Evolutionary conservation across 1,140 invertebrate genomes (phyloP).

Genomic region (Ectropis grisescens): DNA sequence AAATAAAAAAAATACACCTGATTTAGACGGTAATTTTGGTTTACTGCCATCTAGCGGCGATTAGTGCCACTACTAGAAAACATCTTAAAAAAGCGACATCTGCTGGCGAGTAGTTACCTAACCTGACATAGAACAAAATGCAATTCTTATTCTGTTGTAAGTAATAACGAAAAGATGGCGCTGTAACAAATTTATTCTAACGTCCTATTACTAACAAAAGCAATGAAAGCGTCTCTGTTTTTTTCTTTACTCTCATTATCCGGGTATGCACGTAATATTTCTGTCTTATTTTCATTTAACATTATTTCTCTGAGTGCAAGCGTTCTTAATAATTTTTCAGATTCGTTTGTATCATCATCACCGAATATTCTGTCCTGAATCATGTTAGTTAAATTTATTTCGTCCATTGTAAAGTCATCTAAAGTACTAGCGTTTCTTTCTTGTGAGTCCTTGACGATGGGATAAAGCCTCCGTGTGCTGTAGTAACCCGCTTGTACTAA

Average conservation of each 20-base stretch:
- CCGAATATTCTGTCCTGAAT: constrained; percentile 21
- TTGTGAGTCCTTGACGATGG: background rate
- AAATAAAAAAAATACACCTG: too few species aligned
- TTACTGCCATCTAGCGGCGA: too few species aligned
- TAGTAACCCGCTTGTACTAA: constrained; percentile 32
- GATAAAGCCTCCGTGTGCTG: constrained; percentile 16
- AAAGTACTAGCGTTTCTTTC: constrained; percentile 12
- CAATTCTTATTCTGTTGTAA: background rate
- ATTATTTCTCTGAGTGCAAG: constrained; percentile 39
- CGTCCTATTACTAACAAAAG: background rate
- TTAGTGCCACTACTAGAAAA: too few species aligned
- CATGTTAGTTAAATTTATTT: constrained; percentile 29
- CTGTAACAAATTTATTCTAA: constrained; percentile 1
- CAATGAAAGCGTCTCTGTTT: background rate
- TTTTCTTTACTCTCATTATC: constrained; percentile 5
- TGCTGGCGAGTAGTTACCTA: background rate
- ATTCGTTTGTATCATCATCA: constrained; percentile 10
- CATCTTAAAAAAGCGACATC: constrained; percentile 4
- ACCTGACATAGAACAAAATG: too few species aligned
- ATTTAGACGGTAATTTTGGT: too few species aligned
- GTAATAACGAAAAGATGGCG: constrained; percentile 7
- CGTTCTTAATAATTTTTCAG: constrained; percentile 25
- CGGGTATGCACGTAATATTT: too few species aligned
- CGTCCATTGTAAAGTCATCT: constrained; percentile 41
- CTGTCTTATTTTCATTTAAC: constrained; percentile 19